A percentile compares a stretch with the other conserved stretches of the same genome.
Evolutionary conservation across 2,888 invertebrate genomes (phyloP).

Genomic region (Omphaloscelis lunosa): DNA sequence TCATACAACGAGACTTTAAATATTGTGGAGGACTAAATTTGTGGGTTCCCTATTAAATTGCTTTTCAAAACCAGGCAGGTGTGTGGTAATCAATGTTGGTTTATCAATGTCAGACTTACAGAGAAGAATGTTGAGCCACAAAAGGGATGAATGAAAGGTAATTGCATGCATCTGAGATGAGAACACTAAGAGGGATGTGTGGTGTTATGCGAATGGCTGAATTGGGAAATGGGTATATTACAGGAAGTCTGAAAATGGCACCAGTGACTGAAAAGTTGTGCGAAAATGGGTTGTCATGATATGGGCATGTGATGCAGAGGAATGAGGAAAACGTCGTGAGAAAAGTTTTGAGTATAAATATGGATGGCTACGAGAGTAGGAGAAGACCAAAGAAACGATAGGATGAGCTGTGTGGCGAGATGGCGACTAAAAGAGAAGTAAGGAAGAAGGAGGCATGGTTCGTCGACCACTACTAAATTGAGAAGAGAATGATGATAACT

Average conservation of each 20-base stretch:
- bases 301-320: no score
- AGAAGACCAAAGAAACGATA: no score
- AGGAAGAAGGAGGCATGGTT: no score
- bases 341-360: no score
- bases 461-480: no score
- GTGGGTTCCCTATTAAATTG: neutral
- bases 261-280: neutral
- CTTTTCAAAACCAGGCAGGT: neutral
- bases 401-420: no score
- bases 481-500: no score
- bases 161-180: neutral
- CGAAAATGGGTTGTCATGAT: no score
- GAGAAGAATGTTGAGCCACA: neutral
- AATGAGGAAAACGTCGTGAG: no score
- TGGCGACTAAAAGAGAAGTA: no score
- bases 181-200: neutral
- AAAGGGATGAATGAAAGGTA: neutral
- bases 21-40: neutral
- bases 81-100: neutral
- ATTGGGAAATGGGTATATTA: neutral
- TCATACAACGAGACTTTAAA: neutral
- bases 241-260: neutral
- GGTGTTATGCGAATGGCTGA: neutral
- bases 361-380: no score
- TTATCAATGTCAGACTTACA: neutral